Conservation (phyloP, 2,797 vertebrate genomes). For the Sternarchorhynchus goeldii region DNA sequence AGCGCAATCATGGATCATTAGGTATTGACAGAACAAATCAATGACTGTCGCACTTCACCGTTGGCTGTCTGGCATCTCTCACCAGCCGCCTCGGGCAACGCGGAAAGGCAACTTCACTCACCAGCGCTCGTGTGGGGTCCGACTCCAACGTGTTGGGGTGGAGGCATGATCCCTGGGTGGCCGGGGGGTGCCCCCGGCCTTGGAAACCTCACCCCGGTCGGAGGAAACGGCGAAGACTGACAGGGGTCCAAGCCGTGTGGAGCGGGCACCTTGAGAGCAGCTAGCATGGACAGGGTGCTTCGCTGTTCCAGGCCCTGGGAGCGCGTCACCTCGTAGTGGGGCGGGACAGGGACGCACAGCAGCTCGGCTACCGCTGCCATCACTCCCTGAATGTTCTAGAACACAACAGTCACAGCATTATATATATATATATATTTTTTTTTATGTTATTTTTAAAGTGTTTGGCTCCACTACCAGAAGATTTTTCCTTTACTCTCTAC, state of each 20-base stretch:
- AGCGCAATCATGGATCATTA: conserved; percentile 19
- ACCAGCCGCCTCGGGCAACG: no score
- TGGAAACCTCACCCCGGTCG: conserved; percentile 62
- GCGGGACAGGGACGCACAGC: conserved; percentile 83
- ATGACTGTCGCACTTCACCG: conserved; percentile 7
- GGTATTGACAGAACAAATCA: conserved; percentile 14
- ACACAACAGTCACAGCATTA: conserved; percentile 7
- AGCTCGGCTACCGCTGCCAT: conserved; percentile 88
- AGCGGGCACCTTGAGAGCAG: conserved; percentile 66
- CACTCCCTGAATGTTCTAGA: conserved; percentile 87
- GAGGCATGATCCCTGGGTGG: conserved; percentile 29
- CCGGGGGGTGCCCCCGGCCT: conserved; percentile 69
- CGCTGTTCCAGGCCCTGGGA: conserved; percentile 67
- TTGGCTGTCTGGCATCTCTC: background rate
- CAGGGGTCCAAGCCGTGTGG: conserved; percentile 68
- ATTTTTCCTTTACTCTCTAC: background rate
- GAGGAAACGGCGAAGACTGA: conserved; percentile 71
- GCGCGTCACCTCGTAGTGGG: conserved; percentile 80
- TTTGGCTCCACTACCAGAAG: background rate
- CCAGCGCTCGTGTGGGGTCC: conserved; percentile 64
- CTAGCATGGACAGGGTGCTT: conserved; percentile 68
- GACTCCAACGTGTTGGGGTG: conserved; percentile 19
- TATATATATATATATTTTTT: no score
- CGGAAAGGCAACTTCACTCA: background rate
- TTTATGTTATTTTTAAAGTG: no score